Base-by-base conservation (phyloP, 2,113 vertebrate genomes). In the Zeus faber region DNA sequence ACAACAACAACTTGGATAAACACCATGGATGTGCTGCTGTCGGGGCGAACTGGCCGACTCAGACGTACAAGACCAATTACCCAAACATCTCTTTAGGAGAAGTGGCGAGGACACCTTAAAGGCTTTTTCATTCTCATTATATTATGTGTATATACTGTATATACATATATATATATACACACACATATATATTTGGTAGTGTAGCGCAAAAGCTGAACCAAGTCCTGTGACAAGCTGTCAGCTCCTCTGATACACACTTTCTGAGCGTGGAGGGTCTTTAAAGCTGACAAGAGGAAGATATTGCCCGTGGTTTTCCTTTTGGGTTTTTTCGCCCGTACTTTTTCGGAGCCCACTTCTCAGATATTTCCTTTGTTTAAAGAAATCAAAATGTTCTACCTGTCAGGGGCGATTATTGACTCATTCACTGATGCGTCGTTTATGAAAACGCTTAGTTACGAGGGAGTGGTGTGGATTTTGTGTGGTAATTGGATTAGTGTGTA, bases 361-460 rank as follows among this genome's bases (percentile, higher is more conserved):
- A 51, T 72, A n/a, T n/a, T n/a, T n/a, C n/a, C n/a, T n/a, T n/a
- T n/a, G n/a, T 77, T 61, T 51, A 62, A 46, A 58, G 23, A 65
- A 58, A 71, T 76, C 52, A 71, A 64, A 61, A 71, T 74, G 65
- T 65, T 63, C 45, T 48, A 69, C 52, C 63, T 58, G 72, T 51
- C 75, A 66, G 44, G 26, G 22, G 45, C 29, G 35, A 65, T 72
- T 68, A 70, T 59, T 70, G 52, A 70, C 65, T 49, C 20, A 56
- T 62, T 76, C 53, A 46, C 33, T 52, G 47, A 50, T 21, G 8
- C 44, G 26, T 54, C 39, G 16, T 27, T 45, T 23, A n/a, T 37
- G 33, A 14, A n/a, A 37, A 37, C n/a, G n/a, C n/a, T n/a, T n/a
- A n/a, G n/a, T n/a, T n/a, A n/a, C n/a, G n/a, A n/a, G n/a, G n/a